phyloP scores from a whole-genome alignment of 2,113 vertebrate species.

The Argyrosomus japonicus region DNA sequence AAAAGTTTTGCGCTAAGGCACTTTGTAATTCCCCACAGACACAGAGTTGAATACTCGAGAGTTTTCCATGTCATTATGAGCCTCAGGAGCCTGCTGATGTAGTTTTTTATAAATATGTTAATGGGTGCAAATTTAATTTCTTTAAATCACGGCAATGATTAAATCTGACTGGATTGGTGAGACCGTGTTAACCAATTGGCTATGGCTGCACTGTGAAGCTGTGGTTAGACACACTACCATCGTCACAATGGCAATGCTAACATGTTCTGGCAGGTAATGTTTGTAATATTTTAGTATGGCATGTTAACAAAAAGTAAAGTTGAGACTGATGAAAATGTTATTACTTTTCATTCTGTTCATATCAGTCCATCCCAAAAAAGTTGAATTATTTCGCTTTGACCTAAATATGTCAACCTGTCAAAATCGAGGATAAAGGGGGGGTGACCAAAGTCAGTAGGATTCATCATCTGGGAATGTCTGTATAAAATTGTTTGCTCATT shows the following conservation, averaged over 20 bases:
- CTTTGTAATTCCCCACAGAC: conserved; percentile 6
- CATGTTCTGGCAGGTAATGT: not conserved
- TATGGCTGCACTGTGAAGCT: not conserved
- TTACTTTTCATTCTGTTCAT: not conserved
- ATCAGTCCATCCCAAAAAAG: not conserved
- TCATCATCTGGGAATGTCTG: not conserved
- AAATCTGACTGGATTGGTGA: not conserved
- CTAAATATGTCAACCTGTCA: not conserved
- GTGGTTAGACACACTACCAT: too few relatives aligned
- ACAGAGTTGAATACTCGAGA: conserved; percentile 1
- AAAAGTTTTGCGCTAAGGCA: not conserved
- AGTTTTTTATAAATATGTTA: not conserved
- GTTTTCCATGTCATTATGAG: not conserved
- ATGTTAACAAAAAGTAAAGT: not conserved
- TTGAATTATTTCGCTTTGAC: not conserved
- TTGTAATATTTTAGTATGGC: not conserved
- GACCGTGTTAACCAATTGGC: not conserved
- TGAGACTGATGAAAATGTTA: not conserved
- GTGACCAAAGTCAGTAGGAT: too few relatives aligned
- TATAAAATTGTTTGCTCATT: too few relatives aligned
- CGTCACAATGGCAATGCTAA: too few relatives aligned
- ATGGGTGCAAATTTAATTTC: not conserved
- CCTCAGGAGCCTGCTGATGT: not conserved
- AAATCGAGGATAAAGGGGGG: not conserved
- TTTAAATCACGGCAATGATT: not conserved